Evolutionary conservation across 2,113 vertebrate species (phyloP).

Genomic region (Callocephalon fimbriatum): DNA sequence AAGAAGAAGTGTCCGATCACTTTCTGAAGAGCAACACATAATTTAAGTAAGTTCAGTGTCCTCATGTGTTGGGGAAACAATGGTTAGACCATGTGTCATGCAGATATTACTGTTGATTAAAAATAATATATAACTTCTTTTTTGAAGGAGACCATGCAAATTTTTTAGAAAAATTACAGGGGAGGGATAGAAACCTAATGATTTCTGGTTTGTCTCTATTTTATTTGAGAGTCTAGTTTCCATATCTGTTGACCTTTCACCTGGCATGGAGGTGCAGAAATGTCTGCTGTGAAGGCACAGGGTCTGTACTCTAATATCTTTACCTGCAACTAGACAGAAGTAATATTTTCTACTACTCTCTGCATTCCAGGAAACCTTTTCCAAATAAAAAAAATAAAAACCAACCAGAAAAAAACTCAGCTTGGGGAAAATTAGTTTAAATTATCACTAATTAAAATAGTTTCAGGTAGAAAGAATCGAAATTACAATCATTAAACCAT

Average conservation of each 20-base stretch:
- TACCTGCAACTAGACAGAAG: not conserved
- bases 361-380: not conserved
- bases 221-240: not conserved
- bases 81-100: not conserved
- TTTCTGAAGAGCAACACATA: not conserved
- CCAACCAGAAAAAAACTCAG: not conserved
- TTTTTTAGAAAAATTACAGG: not conserved
- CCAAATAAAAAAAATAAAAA: not conserved
- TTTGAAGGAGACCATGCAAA: rapidly evolving
- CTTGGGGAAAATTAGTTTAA: not conserved
- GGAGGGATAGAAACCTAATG: not conserved
- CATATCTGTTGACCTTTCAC: not conserved
- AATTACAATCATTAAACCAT: not conserved
- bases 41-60: not conserved
- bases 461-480: not conserved
- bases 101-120: not conserved
- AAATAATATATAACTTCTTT: not conserved
- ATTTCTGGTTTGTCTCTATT: not conserved
- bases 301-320: not conserved
- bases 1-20: not conserved
- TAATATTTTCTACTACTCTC: not conserved
- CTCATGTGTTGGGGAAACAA: not conserved
- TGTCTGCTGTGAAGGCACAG: not conserved
- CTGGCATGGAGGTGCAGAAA: not conserved
- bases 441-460: not conserved